Conservation (phyloP, 2,888 invertebrate species). For the Gibbula magus region DNA sequence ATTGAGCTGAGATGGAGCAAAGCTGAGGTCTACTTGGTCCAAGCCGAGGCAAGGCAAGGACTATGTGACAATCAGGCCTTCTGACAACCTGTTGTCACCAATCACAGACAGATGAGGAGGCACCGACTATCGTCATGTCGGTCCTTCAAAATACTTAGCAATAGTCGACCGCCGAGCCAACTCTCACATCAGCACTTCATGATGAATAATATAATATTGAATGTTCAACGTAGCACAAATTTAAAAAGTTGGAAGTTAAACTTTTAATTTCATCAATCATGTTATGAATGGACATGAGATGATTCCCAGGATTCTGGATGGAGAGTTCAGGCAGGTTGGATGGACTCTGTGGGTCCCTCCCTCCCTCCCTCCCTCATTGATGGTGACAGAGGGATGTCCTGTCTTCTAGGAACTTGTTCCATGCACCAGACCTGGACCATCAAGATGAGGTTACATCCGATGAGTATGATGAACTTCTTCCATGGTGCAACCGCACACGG, state of each 20-base stretch:
- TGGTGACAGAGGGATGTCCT: too few relatives aligned
- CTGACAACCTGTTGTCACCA: slow-evolving; percentile 3
- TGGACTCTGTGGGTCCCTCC: not conserved
- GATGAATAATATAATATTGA: not conserved
- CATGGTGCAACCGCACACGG: too few relatives aligned
- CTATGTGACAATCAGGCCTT: not conserved
- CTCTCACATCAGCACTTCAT: not conserved
- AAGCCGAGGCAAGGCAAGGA: not conserved
- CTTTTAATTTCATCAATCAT: not conserved
- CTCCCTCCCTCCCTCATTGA: too few relatives aligned
- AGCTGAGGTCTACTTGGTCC: not conserved
- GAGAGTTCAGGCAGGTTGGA: not conserved
- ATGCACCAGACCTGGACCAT: too few relatives aligned
- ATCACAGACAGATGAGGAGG: slow-evolving; percentile 7
- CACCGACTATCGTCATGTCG: not conserved
- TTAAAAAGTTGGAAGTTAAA: not conserved
- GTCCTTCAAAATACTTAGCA: not conserved
- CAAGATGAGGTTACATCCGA: too few relatives aligned
- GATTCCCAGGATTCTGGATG: not conserved
- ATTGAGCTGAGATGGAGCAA: not conserved
- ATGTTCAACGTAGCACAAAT: not conserved
- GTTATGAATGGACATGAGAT: not conserved
- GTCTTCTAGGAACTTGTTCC: too few relatives aligned
- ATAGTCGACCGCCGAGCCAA: not conserved
- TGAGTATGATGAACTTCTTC: too few relatives aligned